Base-by-base conservation (phyloP, 2,888 invertebrate genomes). In the Harpagoxenus sublaevis region DNA sequence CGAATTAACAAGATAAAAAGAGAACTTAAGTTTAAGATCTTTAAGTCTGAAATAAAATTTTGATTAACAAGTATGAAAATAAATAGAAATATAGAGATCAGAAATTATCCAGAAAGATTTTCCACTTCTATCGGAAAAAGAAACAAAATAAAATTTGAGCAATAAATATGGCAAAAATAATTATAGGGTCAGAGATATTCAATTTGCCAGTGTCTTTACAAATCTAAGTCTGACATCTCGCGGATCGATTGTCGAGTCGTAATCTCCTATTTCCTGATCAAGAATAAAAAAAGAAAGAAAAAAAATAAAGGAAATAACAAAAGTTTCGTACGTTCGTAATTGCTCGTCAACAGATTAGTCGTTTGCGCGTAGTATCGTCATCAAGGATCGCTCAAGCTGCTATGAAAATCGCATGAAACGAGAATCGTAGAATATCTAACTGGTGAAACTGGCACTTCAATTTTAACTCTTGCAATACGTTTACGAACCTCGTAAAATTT, bases 311-410 rank as follows among this genome's bases (percentile, higher is more conserved):
- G 57, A 71, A 60, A 79, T 86, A 88, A 89, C 77, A 86, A 89
- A 89, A 89, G 73, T 74, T 84, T 79, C 78, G 73, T 89, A 63
- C 81, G 86, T 89, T 35, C 60, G 70, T 87, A 70, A 88, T 66
- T 71, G 63, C 57, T 89, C 82, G 79, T 87, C 55, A 74, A 81
- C 66, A 73, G 53, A 82, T 84, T 87, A 75, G 60, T 89, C 89
- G 88, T 89, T 89, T 70, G 81, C 71, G 79, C 79, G 77, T 82
- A 57, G 63, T 73, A 62, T 85, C 81, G 83, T 83, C 86, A 65
- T 75, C 31, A 66, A 65, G 51, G 66, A 74, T 70, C 63, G 39
- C 28, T 35, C 53, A 73, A n/a, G 3, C 12, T 48, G 71, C 48
- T 60, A 5, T 1, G 73, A 73, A 73, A 71, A 48, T 60, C 18